Evolutionary conservation across 1,140 invertebrate genomes (phyloP), one percentile per base, ranked within the genome.

Genomic region (Trinorchestia longiramus): DNA sequence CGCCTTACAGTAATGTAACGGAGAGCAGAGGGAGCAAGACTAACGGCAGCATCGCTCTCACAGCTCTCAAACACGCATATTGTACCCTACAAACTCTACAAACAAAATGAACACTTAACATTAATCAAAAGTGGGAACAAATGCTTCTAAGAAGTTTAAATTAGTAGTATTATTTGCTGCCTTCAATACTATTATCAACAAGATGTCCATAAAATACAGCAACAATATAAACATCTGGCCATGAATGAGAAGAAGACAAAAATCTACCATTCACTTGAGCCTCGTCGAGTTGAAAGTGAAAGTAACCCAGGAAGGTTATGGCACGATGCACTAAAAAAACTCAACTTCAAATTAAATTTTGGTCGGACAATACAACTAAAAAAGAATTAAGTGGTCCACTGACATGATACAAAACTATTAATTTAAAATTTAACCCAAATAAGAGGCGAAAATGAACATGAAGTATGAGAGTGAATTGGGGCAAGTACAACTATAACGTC

Each of bases 1-100:
- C 96, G 94, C 96, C 96, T 92, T 95, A 95, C 96, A 96, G 95
- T 87, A 43, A 77, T 96, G 96, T 95, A 95, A 92, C 57, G 43
- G 88, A 95, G 96, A 96, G 94, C 95, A 95, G 77, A 53, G 95
- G 43, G 95, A 95, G 92, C 95, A 88, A 95, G 92, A 95, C 96
- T 96, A 95, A 44, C 44, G 44, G 47, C 40, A 95, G 95, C 53
- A 42, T 95, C 95, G 42, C 57, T 95, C 95, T 88, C 44, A 17
- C 43, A 43, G 62, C 95, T 53, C 95, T 87, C 57, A 40, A 43
- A 87, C 57, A 95, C 62, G 62, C 87, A 88, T 95, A 77, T 19
- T 88, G 87, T 88, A 95, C 87, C 95, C 87, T 95, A 88, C 87
- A 77, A 43, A 95, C 95, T 87, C 87, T 95, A 95, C 87, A 87